A percentile compares a stretch with the other conserved stretches of the same genome.
These are phyloP conservation scores for Polyploca ridens DNA, from an alignment of 2,888 invertebrate genomes.

Conservation along the genomic window DNA sequence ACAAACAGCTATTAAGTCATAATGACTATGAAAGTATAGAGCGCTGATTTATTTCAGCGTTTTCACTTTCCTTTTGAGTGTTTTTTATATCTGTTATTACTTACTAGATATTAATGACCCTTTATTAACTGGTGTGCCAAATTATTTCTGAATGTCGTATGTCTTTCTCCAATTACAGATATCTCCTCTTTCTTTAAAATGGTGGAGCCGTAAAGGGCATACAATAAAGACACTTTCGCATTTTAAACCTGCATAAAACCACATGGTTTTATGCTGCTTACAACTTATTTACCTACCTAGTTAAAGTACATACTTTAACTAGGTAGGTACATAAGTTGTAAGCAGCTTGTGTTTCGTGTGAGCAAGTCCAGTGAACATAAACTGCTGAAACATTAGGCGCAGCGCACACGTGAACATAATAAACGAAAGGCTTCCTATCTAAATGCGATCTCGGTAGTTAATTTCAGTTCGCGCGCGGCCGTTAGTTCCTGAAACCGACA, in stretches of 20 bases:
- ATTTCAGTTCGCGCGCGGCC: neutral
- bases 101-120: too few relatives aligned
- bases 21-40: neutral
- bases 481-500: neutral
- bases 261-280: too few relatives aligned
- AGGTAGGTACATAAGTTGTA: neutral
- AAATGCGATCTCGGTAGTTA: slow-evolving; percentile 5
- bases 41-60: too few relatives aligned
- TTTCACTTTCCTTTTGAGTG: neutral
- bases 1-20: neutral
- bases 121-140: too few relatives aligned
- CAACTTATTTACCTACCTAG: too few relatives aligned
- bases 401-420: neutral
- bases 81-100: too few relatives aligned
- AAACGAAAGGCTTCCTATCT: neutral
- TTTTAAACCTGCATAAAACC: neutral
- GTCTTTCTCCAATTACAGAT: too few relatives aligned
- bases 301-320: too few relatives aligned
- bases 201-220: neutral
- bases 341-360: neutral
- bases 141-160: neutral
- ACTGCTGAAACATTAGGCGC: neutral
- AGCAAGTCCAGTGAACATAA: neutral
- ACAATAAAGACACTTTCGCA: neutral
- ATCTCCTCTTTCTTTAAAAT: neutral